phyloP scores from a whole-genome alignment of 2,797 vertebrate genomes.

The Channallabes apus region DNA sequence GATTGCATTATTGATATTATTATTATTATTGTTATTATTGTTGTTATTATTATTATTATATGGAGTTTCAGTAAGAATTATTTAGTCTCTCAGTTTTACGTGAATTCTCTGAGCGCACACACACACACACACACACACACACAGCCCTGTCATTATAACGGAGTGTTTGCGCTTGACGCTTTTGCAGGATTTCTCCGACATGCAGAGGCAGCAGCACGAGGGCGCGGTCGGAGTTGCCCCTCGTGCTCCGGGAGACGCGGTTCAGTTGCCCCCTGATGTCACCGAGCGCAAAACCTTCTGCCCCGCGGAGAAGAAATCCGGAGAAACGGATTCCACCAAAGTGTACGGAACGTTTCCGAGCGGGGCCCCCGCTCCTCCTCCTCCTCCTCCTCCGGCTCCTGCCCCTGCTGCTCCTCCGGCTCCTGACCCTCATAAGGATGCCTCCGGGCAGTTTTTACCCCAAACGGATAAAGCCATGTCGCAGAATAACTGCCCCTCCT shows the following conservation, averaged over 20 bases:
- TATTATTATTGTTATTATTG: background rate
- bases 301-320: constrained; percentile 74
- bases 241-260: constrained; percentile 11
- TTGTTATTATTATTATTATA: background rate
- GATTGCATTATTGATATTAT: background rate
- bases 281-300: constrained; percentile 77
- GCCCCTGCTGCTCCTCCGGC: constrained; percentile 69
- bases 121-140: too few species aligned
- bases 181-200: constrained; percentile 85
- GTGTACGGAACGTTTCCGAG: constrained; percentile 86
- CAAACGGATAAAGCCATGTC: constrained; percentile 78
- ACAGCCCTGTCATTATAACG: background rate
- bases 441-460: constrained; percentile 63
- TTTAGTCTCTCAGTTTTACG: background rate
- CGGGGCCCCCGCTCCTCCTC: constrained; percentile 67
- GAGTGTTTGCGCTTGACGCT: background rate
- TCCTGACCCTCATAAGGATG: constrained; percentile 72
- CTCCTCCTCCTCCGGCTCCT: too few species aligned
- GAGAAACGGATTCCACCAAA: constrained; percentile 77
- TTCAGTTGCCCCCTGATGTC: constrained; percentile 29
- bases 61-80: background rate
- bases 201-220: constrained; percentile 71
- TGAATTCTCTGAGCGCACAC: background rate
- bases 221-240: constrained; percentile 72
- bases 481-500: constrained; percentile 73